Evolutionary conservation across 2,888 invertebrate species (phyloP).

Genomic region (Drosophila buzzatii): DNA sequence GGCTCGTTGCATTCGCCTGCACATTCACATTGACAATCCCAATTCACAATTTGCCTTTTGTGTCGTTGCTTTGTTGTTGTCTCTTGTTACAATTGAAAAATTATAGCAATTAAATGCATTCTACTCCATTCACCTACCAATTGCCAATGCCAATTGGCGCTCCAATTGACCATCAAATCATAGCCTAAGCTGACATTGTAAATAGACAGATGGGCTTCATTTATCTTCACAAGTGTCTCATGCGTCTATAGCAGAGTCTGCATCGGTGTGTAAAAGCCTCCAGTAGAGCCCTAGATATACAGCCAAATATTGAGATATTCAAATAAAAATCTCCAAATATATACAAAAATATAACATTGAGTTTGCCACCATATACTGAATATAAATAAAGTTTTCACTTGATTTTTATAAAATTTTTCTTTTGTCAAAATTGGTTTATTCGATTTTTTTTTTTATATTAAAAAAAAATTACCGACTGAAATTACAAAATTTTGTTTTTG

Average conservation of each 20-base stretch:
- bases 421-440: too few relatives aligned
- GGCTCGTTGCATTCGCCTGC: constrained; percentile 61
- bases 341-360: too few relatives aligned
- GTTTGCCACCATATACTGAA: too few relatives aligned
- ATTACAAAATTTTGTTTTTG: too few relatives aligned
- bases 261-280: not conserved
- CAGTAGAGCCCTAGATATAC: not conserved
- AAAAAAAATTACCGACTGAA: too few relatives aligned
- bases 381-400: too few relatives aligned
- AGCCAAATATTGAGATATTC: not conserved
- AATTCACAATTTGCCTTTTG: constrained; percentile 33
- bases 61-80: constrained; percentile 47
- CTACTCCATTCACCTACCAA: constrained; percentile 12
- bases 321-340: too few relatives aligned
- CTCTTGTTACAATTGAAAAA: constrained; percentile 73
- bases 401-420: too few relatives aligned
- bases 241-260: too few relatives aligned
- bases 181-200: constrained; percentile 16
- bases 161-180: constrained; percentile 17
- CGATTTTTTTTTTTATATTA: too few relatives aligned
- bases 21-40: constrained; percentile 47
- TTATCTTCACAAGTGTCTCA: not conserved
- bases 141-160: not conserved
- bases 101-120: constrained; percentile 73
- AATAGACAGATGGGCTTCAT: not conserved